Evolutionary conservation across 1,140 invertebrate genomes (phyloP).

Genomic region (Diploscapter pachys): DNA sequence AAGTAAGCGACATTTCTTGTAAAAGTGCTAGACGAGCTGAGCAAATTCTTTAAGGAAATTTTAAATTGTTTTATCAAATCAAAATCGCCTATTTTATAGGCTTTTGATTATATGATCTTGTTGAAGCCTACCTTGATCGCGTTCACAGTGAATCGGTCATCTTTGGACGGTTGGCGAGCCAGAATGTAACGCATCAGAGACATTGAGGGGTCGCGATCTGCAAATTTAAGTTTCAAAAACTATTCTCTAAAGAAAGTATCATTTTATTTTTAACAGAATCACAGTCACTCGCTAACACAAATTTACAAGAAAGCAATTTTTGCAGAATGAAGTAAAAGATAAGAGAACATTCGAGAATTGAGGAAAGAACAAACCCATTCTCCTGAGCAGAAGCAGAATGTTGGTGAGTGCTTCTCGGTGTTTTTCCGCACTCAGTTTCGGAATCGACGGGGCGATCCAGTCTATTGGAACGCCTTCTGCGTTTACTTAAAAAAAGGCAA

Average conservation of each 20-base stretch:
- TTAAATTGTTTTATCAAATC: too few relatives aligned
- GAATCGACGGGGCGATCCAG: slow-evolving; percentile 18
- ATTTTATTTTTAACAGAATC: too few relatives aligned
- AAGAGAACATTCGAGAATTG: background rate
- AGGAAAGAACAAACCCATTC: slow-evolving; percentile 6
- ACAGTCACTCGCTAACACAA: too few relatives aligned
- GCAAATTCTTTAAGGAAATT: too few relatives aligned
- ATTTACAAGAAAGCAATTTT: too few relatives aligned
- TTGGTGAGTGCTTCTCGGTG: slow-evolving; percentile 22
- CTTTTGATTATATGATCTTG: background rate
- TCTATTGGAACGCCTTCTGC: slow-evolving; percentile 20
- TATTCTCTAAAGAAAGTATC: too few relatives aligned
- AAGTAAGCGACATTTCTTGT: background rate
- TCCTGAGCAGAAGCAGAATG: slow-evolving; percentile 14
- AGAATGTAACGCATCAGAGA: slow-evolving; percentile 8
- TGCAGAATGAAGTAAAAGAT: background rate
- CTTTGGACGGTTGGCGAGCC: background rate
- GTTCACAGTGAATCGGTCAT: slow-evolving; percentile 17
- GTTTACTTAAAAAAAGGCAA: slow-evolving; percentile 11
- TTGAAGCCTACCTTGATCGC: background rate
- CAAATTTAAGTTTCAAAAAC: background rate
- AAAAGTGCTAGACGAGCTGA: background rate
- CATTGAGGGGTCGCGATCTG: slow-evolving; percentile 9
- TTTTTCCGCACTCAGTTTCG: slow-evolving; percentile 22
- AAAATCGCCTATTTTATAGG: too few relatives aligned